Evolutionary conservation across 2,888 invertebrate genomes (phyloP).

Genomic region (Volucella zonaria): DNA sequence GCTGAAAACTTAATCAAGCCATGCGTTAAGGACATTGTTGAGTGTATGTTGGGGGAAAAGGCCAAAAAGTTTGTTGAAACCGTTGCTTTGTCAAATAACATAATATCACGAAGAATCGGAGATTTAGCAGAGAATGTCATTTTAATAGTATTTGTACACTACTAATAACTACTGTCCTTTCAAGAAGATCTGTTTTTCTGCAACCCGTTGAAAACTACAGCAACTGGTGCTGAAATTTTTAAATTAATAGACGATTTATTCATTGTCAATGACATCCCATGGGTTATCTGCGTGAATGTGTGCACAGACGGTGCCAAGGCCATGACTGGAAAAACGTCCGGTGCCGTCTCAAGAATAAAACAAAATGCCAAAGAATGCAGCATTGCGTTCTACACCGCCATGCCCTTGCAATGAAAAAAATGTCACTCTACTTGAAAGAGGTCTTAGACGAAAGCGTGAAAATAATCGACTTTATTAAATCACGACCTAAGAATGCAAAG

Average conservation of each 20-base stretch:
- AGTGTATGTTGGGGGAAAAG: too few relatives aligned
- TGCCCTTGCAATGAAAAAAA: conserved; percentile 20
- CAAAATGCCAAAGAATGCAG: not conserved
- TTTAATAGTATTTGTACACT: not conserved
- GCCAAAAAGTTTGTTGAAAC: too few relatives aligned
- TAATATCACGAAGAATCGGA: too few relatives aligned
- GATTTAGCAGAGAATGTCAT: too few relatives aligned
- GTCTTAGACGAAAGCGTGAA: conserved; percentile 2
- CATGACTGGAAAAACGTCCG: conserved; percentile 23
- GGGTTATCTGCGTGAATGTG: conserved; percentile 3
- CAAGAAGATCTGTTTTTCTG: not conserved
- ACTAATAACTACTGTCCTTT: too few relatives aligned
- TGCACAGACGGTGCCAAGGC: not conserved
- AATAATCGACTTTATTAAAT: not conserved
- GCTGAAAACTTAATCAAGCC: too few relatives aligned
- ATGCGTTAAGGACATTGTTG: too few relatives aligned
- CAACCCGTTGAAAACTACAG: not conserved
- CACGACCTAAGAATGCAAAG: conserved; percentile 2
- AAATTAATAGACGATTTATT: conserved; percentile 11
- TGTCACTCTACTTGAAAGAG: not conserved
- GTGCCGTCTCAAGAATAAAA: conserved; percentile 6
- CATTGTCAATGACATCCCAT: not conserved
- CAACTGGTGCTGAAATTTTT: conserved; percentile 17
- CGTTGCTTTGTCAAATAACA: too few relatives aligned
- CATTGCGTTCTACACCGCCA: conserved; percentile 2